These are phyloP conservation scores for Meiosimyza platycephala DNA, from an alignment of 2,888 invertebrate genomes.

Conservation along the genomic window DNA sequence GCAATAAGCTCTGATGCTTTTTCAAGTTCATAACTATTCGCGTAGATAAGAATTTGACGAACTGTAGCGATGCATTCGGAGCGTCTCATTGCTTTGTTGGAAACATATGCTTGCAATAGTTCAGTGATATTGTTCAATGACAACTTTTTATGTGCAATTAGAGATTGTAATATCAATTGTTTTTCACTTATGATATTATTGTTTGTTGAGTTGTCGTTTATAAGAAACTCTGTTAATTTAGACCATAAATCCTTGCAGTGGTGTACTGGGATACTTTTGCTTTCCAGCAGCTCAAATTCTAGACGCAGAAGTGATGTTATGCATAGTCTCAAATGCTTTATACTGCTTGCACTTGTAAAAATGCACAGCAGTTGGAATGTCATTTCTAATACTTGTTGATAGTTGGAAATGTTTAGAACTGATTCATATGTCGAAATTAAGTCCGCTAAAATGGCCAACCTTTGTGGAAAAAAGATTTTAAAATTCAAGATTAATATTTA, in stretches of 20 bases:
- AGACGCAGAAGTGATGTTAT: conserved; percentile 49
- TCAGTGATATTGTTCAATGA: conserved; percentile 45
- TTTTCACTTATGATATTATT: conserved; percentile 56
- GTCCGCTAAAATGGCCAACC: conserved; percentile 59
- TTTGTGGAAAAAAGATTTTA: conserved; percentile 37
- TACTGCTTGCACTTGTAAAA: conserved; percentile 51
- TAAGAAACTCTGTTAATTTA: conserved; percentile 52
- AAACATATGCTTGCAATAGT: conserved; percentile 54
- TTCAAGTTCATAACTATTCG: conserved; percentile 53
- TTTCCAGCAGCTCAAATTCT: conserved; percentile 46
- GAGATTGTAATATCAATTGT: conserved; percentile 54
- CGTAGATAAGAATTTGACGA: conserved; percentile 53
- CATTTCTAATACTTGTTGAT: conserved; percentile 49
- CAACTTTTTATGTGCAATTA: conserved; percentile 54
- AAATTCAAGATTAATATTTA: neutral
- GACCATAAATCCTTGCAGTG: conserved; percentile 50
- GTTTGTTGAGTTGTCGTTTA: conserved; percentile 53
- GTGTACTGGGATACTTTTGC: conserved; percentile 39
- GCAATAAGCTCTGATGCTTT: conserved; percentile 53
- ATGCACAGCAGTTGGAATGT: conserved; percentile 48
- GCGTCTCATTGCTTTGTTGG: conserved; percentile 54
- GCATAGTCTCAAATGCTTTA: conserved; percentile 53
- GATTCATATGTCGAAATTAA: conserved; percentile 50
- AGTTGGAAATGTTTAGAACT: conserved; percentile 56
- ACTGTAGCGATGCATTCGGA: conserved; percentile 60